phyloP scores from a whole-genome alignment of 1,140 invertebrate species.

The Augochlora pura region DNA sequence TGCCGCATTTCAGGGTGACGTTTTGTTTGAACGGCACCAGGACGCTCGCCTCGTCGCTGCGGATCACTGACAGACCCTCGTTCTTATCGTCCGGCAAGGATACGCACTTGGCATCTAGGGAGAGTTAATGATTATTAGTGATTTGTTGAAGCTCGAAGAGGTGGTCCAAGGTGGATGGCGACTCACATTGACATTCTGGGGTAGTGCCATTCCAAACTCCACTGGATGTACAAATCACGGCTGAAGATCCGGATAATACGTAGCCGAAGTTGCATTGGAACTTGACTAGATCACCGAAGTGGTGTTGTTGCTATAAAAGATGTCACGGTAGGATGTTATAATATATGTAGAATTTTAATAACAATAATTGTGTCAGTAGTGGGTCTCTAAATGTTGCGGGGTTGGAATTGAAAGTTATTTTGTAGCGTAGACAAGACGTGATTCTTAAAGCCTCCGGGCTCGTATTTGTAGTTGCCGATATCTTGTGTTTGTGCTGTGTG shows the following conservation, averaged over 20 bases:
- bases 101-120: conserved; percentile 92
- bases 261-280: conserved; percentile 98
- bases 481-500: too few relatives aligned
- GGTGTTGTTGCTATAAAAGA: conserved; percentile 83
- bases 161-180: too few relatives aligned
- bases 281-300: conserved; percentile 93
- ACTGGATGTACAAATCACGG: conserved; percentile 92
- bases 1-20: conserved; percentile 91
- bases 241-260: conserved; percentile 91
- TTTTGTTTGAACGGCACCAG: conserved; percentile 94
- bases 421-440: too few relatives aligned
- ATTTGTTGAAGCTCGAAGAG: too few relatives aligned
- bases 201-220: conserved; percentile 96
- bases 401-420: too few relatives aligned
- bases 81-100: conserved; percentile 93
- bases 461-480: too few relatives aligned
- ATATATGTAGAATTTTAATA: too few relatives aligned
- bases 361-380: too few relatives aligned
- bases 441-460: too few relatives aligned
- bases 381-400: too few relatives aligned
- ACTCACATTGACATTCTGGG: conserved; percentile 94
- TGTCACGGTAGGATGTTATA: too few relatives aligned
- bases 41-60: conserved; percentile 88
- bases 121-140: conserved; percentile 28
- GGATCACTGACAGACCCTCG: conserved; percentile 89